Evolutionary conservation across 2,797 vertebrate genomes (phyloP).

Genomic region (Propithecus deckenii): DNA sequence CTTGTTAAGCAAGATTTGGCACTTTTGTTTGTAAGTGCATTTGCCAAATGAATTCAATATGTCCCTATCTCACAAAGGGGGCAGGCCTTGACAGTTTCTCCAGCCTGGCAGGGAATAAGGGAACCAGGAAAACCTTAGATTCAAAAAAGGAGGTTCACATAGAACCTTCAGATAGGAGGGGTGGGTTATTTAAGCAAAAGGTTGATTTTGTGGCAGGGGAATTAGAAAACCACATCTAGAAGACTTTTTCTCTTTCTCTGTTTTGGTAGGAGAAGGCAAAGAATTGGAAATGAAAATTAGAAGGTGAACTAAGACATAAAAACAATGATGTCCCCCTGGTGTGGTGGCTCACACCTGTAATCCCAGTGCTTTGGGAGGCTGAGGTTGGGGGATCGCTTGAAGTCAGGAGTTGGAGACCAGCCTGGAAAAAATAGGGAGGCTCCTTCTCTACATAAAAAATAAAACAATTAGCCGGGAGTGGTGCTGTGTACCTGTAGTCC

Average conservation of each 20-base stretch:
- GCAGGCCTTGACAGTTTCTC: neutral
- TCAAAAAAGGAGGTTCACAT: neutral
- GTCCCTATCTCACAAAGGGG: too few relatives aligned
- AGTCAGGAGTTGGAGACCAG: neutral
- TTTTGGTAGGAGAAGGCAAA: neutral
- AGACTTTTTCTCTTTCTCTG: neutral
- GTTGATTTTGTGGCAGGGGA: neutral
- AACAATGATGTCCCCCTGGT: neutral
- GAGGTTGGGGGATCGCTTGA: neutral
- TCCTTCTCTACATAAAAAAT: neutral
- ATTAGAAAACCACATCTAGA: neutral
- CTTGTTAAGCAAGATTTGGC: neutral
- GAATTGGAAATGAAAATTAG: conserved; percentile 1
- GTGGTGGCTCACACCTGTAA: neutral
- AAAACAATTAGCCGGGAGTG: neutral
- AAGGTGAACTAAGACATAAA: conserved; percentile 9
- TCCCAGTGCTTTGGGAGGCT: neutral
- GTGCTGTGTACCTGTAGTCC: neutral
- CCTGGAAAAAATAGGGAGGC: neutral
- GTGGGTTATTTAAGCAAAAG: neutral
- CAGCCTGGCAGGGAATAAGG: neutral
- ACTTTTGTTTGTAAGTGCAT: neutral
- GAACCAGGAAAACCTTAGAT: neutral
- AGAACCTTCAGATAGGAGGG: neutral
- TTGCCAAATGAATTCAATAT: neutral